These are phyloP conservation scores for Eulacestoma nigropectus DNA, from an alignment of 2,113 vertebrate genomes.

Conservation along the genomic window DNA sequence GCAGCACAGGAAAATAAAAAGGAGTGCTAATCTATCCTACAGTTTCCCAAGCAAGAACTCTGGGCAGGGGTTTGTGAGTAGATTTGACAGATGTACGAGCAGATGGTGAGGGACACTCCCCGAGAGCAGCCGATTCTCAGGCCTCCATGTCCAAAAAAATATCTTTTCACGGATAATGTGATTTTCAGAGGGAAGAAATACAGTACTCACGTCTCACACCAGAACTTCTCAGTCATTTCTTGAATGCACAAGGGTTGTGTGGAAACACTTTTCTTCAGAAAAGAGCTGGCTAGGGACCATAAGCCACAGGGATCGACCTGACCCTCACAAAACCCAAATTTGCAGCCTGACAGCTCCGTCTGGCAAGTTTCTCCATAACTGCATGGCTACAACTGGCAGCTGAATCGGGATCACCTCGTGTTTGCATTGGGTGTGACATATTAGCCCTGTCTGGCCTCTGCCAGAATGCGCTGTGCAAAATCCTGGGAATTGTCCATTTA, in stretches of 20 bases:
- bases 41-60: not conserved
- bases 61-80: constrained; percentile 13
- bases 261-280: not conserved
- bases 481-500: not conserved
- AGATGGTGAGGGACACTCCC: constrained; percentile 47
- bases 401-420: not conserved
- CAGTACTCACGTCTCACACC: not conserved
- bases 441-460: not conserved
- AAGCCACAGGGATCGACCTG: not conserved
- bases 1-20: not conserved
- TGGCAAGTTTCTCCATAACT: not conserved
- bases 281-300: not conserved
- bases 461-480: not conserved
- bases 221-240: not conserved
- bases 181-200: constrained; percentile 44
- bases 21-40: constrained; percentile 29
- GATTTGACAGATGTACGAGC: constrained; percentile 43
- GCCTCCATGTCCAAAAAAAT: constrained; percentile 27
- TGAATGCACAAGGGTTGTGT: not conserved
- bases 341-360: rapidly evolving
- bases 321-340: not conserved
- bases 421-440: not conserved
- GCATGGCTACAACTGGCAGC: not conserved
- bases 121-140: constrained; percentile 30
- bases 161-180: constrained; percentile 9